Percentiles rank a stretch among this genome's conserved stretches.
phyloP scores from a whole-genome alignment of 2,797 vertebrate genomes.

The Myotis vivesi region DNA sequence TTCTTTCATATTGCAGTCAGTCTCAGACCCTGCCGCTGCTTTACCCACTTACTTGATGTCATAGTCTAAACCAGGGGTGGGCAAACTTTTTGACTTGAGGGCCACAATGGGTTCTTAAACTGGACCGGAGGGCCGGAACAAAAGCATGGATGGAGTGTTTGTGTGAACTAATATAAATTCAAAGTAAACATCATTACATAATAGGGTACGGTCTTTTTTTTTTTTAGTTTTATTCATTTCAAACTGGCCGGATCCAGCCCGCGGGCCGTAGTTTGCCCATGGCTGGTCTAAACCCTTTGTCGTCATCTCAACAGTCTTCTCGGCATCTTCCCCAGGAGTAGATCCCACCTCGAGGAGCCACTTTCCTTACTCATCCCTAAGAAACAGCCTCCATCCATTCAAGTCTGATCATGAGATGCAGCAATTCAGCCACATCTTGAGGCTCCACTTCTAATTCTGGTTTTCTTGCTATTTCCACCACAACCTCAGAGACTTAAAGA shows the following conservation, averaged over 20 bases:
- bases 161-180: too few species aligned
- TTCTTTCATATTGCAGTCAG: background rate
- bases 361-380: background rate
- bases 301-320: background rate
- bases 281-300: background rate
- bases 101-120: too few species aligned
- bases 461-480: background rate
- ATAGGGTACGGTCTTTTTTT: too few species aligned
- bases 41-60: background rate
- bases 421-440: background rate
- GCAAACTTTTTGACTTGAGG: too few species aligned
- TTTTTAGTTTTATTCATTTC: too few species aligned
- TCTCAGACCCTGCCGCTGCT: background rate
- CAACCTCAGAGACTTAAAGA: background rate
- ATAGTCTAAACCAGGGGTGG: background rate
- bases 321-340: background rate
- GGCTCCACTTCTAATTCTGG: background rate
- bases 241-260: too few species aligned
- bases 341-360: background rate
- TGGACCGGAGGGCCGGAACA: too few species aligned
- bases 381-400: background rate
- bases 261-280: too few species aligned
- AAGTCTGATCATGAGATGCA: background rate
- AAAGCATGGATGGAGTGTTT: too few species aligned
- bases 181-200: too few species aligned